Conservation (phyloP, 2,113 vertebrate species). For the Percopsis transmontana region DNA sequence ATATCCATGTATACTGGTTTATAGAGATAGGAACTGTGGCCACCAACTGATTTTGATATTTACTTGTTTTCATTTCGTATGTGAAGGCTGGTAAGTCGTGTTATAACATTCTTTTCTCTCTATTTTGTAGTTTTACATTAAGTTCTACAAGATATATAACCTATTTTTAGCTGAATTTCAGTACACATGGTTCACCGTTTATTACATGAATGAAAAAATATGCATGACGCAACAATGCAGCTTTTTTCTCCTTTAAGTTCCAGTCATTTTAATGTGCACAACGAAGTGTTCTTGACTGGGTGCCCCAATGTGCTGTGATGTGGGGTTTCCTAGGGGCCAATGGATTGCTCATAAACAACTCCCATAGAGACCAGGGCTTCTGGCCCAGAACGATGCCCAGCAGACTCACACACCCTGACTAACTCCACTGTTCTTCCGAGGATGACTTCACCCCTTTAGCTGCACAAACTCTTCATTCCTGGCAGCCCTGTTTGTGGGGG, state of each 20-base stretch:
- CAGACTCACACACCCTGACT: constrained; percentile 60
- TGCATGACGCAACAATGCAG: no score
- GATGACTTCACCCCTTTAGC: constrained; percentile 48
- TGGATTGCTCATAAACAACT: constrained; percentile 44
- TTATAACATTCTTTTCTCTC: not conserved
- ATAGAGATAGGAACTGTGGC: not conserved
- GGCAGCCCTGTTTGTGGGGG: constrained; percentile 47
- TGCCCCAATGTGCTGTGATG: constrained; percentile 19
- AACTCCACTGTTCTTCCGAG: constrained; percentile 58
- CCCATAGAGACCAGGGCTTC: constrained; percentile 43
- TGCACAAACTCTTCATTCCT: constrained; percentile 28
- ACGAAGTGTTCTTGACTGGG: constrained; percentile 25
- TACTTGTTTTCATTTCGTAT: not conserved
- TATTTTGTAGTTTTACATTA: not conserved
- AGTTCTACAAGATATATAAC: no score
- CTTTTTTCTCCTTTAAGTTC: not conserved
- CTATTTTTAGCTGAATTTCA: not conserved
- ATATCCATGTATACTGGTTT: not conserved
- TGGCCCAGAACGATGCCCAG: constrained; percentile 49
- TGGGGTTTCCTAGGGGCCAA: constrained; percentile 18
- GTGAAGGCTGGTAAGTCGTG: not conserved
- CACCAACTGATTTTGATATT: not conserved
- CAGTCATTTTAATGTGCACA: constrained; percentile 19
- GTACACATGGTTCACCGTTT: not conserved
- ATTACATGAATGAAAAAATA: not conserved